These are phyloP conservation scores for Delichon dasypus DNA, from an alignment of 2,797 vertebrate genomes.

Conservation along the genomic window DNA sequence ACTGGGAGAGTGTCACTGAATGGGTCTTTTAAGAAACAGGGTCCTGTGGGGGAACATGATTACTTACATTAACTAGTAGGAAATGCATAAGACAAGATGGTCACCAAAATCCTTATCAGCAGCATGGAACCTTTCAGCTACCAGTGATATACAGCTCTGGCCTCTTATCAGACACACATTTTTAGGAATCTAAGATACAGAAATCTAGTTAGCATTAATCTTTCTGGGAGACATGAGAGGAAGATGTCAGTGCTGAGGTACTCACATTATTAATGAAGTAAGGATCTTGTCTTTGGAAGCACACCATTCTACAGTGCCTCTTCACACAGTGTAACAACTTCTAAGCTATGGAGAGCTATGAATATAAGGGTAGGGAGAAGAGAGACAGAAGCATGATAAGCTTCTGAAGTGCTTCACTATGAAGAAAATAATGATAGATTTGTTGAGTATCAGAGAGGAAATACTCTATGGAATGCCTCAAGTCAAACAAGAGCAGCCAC, in stretches of 20 bases:
- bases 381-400: not conserved
- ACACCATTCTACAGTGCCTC: not conserved
- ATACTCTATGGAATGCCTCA: not conserved
- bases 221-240: not conserved
- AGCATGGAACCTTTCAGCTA: not conserved
- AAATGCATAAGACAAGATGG: not conserved
- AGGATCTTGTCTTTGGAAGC: not conserved
- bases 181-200: not conserved
- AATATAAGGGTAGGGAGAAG: not conserved
- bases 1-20: not conserved
- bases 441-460: not conserved
- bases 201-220: not conserved
- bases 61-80: not conserved
- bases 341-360: not conserved
- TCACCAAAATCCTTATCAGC: not conserved
- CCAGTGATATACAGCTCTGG: not conserved
- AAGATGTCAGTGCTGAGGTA: not conserved
- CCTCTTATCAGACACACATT: not conserved
- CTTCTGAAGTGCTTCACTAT: not conserved
- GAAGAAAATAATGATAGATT: not conserved
- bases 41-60: not conserved
- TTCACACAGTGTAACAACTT: not conserved
- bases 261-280: not conserved
- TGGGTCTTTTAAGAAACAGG: not conserved
- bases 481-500: not conserved